Evolutionary conservation across 2,113 vertebrate genomes (phyloP).

Genomic region (Hippocampus mohnikei): DNA sequence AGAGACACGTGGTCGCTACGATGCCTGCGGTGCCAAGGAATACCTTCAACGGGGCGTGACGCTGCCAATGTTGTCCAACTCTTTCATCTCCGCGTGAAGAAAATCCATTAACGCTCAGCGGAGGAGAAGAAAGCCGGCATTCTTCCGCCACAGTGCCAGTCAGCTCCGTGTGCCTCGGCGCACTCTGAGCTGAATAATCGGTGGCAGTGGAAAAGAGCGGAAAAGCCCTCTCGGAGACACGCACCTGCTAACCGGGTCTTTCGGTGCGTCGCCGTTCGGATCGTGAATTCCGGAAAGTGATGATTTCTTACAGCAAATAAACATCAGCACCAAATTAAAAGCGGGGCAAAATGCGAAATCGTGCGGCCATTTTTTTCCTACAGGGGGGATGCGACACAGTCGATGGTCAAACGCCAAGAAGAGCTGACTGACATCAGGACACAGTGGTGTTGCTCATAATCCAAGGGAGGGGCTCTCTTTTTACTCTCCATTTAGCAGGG

Average conservation of each 20-base stretch:
- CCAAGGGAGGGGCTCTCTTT: slow-evolving; percentile 33
- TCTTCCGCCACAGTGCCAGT: slow-evolving; percentile 9
- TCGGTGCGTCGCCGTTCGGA: not conserved
- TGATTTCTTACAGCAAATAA: not conserved
- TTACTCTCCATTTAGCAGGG: slow-evolving; percentile 28
- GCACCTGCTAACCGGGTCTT: not conserved
- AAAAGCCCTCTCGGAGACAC: not conserved
- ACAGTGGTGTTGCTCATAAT: slow-evolving; percentile 67
- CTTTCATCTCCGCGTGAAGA: slow-evolving; percentile 30
- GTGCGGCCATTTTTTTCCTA: too few relatives aligned
- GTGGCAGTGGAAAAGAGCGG: slow-evolving; percentile 7
- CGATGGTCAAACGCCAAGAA: slow-evolving; percentile 67
- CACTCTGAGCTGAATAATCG: slow-evolving; percentile 28
- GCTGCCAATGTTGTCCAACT: slow-evolving; percentile 19
- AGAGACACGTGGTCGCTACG: not conserved
- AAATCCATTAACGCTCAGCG: slow-evolving; percentile 26
- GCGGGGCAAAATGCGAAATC: too few relatives aligned
- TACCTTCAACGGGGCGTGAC: slow-evolving; percentile 9
- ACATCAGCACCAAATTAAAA: not conserved
- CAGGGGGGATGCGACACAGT: not conserved
- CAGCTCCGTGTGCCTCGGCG: slow-evolving; percentile 22
- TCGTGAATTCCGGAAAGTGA: not conserved
- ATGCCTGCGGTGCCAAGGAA: not conserved
- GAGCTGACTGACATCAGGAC: slow-evolving; percentile 71
- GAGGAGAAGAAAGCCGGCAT: slow-evolving; percentile 9